phyloP scores from a whole-genome alignment of 2,113 vertebrate genomes.

The Odocoileus hemionus region DNA sequence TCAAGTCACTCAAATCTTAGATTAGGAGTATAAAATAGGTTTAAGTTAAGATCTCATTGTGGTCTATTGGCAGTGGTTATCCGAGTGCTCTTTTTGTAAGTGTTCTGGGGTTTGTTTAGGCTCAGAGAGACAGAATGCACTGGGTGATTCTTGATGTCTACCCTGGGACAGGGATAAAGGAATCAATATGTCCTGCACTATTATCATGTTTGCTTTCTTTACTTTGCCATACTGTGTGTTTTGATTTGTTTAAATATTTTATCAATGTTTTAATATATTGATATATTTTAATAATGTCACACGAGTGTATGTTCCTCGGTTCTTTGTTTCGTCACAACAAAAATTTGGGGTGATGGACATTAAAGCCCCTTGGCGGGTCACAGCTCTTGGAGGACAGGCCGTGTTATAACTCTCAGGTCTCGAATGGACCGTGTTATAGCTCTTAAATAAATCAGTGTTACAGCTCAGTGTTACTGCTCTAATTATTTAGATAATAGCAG shows the following conservation, averaged over 20 bases:
- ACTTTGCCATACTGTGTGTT: not conserved
- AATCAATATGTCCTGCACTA: rapidly evolving
- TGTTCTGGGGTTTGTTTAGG: not conserved
- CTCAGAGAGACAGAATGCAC: not conserved
- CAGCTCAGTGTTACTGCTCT: too few relatives aligned
- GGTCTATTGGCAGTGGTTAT: not conserved
- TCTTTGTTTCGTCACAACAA: too few relatives aligned
- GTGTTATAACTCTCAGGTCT: too few relatives aligned
- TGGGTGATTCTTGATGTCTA: not conserved
- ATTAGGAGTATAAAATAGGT: not conserved
- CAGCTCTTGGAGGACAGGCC: too few relatives aligned
- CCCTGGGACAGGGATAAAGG: rapidly evolving
- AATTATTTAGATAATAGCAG: too few relatives aligned
- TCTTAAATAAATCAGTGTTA: too few relatives aligned
- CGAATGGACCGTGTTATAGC: too few relatives aligned
- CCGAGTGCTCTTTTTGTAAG: not conserved
- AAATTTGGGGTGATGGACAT: too few relatives aligned
- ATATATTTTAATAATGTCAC: conserved; percentile 15
- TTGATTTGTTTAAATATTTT: not conserved
- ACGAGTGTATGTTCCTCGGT: too few relatives aligned
- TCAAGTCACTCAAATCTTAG: not conserved
- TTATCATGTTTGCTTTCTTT: not conserved
- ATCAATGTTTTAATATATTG: not conserved
- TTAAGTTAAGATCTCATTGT: not conserved
- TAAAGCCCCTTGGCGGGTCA: too few relatives aligned